Base-by-base conservation (phyloP, 2,888 invertebrate species). In the Brachyopa scutellaris region DNA sequence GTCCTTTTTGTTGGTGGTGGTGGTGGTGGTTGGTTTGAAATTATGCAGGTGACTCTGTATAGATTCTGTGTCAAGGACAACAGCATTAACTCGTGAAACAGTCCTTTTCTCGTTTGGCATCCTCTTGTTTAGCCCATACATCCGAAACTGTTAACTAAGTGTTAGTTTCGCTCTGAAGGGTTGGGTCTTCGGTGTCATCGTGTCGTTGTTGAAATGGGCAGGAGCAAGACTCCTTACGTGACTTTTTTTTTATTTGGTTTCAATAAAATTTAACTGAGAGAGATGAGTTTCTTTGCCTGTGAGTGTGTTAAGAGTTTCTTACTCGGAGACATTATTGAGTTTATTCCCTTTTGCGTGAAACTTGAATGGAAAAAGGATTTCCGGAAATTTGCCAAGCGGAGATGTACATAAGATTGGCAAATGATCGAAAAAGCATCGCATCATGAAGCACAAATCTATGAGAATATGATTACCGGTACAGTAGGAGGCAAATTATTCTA, bases 41-140 rank as follows among this genome's bases (percentile, higher is more conserved):
- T 47, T 64, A 74, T 47, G 59, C 76, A 77, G 70, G 70, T 82
- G 82, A 70, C 42, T 51, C 57, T 51, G 19, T 67, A 61, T n/a
- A n/a, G n/a, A 74, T 76, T 82, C 77, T 82, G 82, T 82, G 82
- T 70, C 82, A 82, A 82, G 82, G 82, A 82, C 82, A 72, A 76
- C 57, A 61, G 66, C 82, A 82, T 82, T 72, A 82, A 82, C 82
- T 82, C 62, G 26, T 26, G 26, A 6, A n/a, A 64, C 51, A 53
- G 49, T 69, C 26, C 9, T 74, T 69, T 73, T 67, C 67, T n/a
- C 62, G 62, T 74, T 31, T 62, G 49, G 49, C 73, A 31, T 38
- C 13, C 59, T 13, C 19, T 2, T n/a, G n/a, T n/a, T n/a, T n/a
- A n/a, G n/a, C n/a, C 40, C 9, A 17, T 8, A 2, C 33, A 4